These are phyloP conservation scores for Smittia aterrima DNA, from an alignment of 2,888 invertebrate genomes.

Conservation along the genomic window DNA sequence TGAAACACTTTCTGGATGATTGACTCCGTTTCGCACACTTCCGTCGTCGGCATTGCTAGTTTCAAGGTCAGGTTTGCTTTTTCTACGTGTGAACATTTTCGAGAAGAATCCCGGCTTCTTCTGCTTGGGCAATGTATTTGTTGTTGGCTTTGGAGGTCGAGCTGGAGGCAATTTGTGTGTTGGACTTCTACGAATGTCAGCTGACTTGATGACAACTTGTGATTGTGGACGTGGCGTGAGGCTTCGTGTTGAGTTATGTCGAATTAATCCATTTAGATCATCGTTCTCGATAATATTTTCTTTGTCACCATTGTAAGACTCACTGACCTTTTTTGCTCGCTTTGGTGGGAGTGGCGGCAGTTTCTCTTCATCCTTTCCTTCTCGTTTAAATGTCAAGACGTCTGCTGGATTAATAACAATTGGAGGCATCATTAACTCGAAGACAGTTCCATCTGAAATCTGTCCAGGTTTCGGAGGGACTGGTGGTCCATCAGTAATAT, in stretches of 20 bases:
- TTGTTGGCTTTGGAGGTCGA: constrained; percentile 56
- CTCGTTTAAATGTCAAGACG: constrained; percentile 56
- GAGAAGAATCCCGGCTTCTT: constrained; percentile 64
- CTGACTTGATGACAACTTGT: constrained; percentile 52
- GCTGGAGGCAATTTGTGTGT: constrained; percentile 59
- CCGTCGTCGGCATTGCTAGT: constrained; percentile 42
- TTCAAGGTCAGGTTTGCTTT: constrained; percentile 56
- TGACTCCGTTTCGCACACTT: constrained; percentile 16
- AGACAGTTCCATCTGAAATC: constrained; percentile 53
- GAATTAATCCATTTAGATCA: background rate
- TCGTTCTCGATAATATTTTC: constrained; percentile 48
- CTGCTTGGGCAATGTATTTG: constrained; percentile 56
- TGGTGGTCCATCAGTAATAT: constrained; percentile 59
- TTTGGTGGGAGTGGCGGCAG: constrained; percentile 81
- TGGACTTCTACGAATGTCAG: constrained; percentile 54
- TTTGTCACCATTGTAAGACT: constrained; percentile 46
- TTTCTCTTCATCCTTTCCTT: constrained; percentile 59
- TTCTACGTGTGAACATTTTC: constrained; percentile 61
- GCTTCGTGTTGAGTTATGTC: constrained; percentile 43
- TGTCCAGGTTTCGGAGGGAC: constrained; percentile 49
- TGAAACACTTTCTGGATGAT: constrained; percentile 45
- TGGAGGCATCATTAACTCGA: constrained; percentile 51
- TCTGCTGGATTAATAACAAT: constrained; percentile 53
- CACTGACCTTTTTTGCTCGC: constrained; percentile 59
- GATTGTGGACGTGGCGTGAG: constrained; percentile 47